A percentile compares a stretch with the other conserved stretches of the same genome.
These are phyloP conservation scores for Acleris sparsana DNA, from an alignment of 2,888 invertebrate species.

Conservation along the genomic window DNA sequence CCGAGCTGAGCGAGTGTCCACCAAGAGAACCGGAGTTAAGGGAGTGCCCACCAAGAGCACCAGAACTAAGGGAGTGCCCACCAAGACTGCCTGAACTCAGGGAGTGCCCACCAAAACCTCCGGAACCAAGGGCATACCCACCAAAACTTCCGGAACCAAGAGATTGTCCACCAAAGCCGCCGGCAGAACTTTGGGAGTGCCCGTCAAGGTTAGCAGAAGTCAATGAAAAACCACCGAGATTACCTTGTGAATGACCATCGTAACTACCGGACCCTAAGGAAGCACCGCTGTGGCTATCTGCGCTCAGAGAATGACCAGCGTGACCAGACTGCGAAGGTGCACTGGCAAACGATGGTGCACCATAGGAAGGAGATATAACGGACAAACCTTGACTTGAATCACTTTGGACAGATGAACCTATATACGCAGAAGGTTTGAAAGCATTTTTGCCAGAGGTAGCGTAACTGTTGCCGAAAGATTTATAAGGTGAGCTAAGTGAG, in stretches of 20 bases:
- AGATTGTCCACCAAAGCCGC: slow-evolving; percentile 44
- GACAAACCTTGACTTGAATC: slow-evolving; percentile 63
- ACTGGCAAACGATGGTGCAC: slow-evolving; percentile 57
- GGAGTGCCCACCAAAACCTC: slow-evolving; percentile 21
- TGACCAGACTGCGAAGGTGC: slow-evolving; percentile 48
- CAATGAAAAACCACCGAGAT: slow-evolving; percentile 43
- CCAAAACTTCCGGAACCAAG: slow-evolving; percentile 32
- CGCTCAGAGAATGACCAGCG: slow-evolving; percentile 36
- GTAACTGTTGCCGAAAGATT: slow-evolving; percentile 56
- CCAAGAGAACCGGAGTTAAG: slow-evolving; percentile 42
- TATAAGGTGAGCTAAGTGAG: slow-evolving; percentile 51
- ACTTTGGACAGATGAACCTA: slow-evolving; percentile 68
- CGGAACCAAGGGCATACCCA: slow-evolving; percentile 33
- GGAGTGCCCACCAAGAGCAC: slow-evolving; percentile 17
- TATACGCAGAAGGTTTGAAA: slow-evolving; percentile 76
- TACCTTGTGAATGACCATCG: slow-evolving; percentile 36
- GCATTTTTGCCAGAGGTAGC: slow-evolving; percentile 61
- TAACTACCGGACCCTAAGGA: slow-evolving; percentile 21
- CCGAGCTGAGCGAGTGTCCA: slow-evolving; percentile 39
- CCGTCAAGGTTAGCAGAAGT: slow-evolving; percentile 16
- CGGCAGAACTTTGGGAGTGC: slow-evolving; percentile 22
- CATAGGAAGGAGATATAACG: slow-evolving; percentile 58
- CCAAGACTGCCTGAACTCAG: slow-evolving; percentile 45
- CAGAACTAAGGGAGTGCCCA: slow-evolving; percentile 27
- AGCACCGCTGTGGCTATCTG: slow-evolving; percentile 39